These are phyloP conservation scores for Atta cephalotes DNA, from an alignment of 1,140 invertebrate genomes.

Conservation along the genomic window DNA sequence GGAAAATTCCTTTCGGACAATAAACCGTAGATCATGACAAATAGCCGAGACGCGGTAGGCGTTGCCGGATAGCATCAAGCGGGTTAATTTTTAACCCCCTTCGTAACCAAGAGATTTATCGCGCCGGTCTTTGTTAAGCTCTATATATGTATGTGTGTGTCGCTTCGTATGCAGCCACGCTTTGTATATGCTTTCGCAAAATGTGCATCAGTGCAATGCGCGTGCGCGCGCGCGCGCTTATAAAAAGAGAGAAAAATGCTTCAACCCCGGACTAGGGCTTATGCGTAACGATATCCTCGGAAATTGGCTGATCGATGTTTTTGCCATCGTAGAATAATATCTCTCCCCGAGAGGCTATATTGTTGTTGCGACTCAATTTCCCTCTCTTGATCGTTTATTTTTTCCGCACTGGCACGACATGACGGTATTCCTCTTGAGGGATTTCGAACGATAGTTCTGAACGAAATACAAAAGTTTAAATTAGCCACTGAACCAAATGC, in stretches of 20 bases:
- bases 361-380: slow-evolving; percentile 18
- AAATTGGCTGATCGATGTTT: slow-evolving; percentile 53
- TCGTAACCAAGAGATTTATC: slow-evolving; percentile 77
- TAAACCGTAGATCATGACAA: slow-evolving; percentile 74
- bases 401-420: neutral
- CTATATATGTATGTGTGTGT: slow-evolving; percentile 3
- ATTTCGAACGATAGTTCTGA: neutral
- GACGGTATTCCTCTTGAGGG: neutral
- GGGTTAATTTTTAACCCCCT: slow-evolving; percentile 80
- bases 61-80: slow-evolving; percentile 55
- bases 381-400: neutral
- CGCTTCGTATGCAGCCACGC: neutral
- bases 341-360: slow-evolving; percentile 22
- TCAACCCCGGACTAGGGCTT: neutral
- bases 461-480: slow-evolving; percentile 33
- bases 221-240: neutral
- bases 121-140: slow-evolving; percentile 72
- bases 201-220: neutral
- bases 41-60: slow-evolving; percentile 59
- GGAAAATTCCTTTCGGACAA: slow-evolving; percentile 67
- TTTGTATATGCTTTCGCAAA: slow-evolving; percentile 14
- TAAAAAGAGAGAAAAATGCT: slow-evolving; percentile 4
- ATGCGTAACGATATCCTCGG: slow-evolving; percentile 42
- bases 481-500: slow-evolving; percentile 17
- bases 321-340: slow-evolving; percentile 42